phyloP scores from a whole-genome alignment of 2,888 invertebrate species.

The Meteorus cinctellus region DNA sequence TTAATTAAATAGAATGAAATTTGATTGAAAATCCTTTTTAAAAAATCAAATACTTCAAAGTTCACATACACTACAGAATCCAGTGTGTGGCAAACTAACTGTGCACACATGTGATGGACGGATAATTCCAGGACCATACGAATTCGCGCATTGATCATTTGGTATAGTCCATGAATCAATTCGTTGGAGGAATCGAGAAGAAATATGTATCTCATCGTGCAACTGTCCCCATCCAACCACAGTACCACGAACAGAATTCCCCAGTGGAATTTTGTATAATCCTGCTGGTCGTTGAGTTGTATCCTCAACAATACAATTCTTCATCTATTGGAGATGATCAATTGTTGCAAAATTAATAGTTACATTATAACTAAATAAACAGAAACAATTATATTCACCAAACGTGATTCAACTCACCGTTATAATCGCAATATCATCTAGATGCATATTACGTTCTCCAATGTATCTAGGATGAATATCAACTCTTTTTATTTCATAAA shows the following conservation, averaged over 20 bases:
- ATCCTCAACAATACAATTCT: not conserved
- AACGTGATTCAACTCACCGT: not conserved
- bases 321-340: not conserved
- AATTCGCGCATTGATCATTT: not conserved
- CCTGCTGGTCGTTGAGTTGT: not conserved
- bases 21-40: not conserved
- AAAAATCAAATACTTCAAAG: not conserved
- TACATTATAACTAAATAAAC: not conserved
- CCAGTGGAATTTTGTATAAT: not conserved
- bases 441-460: not conserved
- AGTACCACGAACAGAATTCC: not conserved
- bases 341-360: not conserved
- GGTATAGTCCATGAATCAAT: not conserved
- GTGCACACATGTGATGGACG: conserved; percentile 45
- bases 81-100: conserved; percentile 35
- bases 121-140: not conserved
- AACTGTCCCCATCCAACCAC: conserved; percentile 25
- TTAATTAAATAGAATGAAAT: not conserved
- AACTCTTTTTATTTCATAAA: not conserved
- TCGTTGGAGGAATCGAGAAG: not conserved
- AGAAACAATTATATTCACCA: not conserved
- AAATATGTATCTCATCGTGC: not conserved
- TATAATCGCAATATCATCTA: conserved; percentile 30
- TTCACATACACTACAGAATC: conserved; percentile 49
- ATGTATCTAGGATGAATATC: not conserved